Conservation (phyloP, 53 echinoderm and acorn worm genomes). For the Hippasteria phrygiana region DNA sequence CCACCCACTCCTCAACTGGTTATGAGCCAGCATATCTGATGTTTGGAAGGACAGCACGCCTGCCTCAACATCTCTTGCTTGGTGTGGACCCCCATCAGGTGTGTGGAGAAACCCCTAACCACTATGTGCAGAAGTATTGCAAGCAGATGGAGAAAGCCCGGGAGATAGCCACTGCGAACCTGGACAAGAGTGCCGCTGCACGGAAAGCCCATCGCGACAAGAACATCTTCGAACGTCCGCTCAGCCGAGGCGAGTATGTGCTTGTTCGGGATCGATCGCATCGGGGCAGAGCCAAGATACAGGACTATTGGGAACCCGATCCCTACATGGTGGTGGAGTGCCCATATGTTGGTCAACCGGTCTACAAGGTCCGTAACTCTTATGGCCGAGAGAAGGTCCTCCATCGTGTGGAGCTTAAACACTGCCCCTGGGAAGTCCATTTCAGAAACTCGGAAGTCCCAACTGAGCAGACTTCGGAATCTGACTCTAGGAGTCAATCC, state of each 20-base stretch:
- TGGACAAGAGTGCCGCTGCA: not conserved
- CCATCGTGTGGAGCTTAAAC: constrained; percentile 43
- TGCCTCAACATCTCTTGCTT: constrained; percentile 5
- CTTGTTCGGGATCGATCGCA: constrained; percentile 35
- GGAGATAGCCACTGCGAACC: not conserved
- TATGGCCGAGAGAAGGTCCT: constrained; percentile 37
- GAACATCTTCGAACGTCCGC: constrained; percentile 35
- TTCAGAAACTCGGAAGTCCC: not conserved
- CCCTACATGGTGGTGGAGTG: constrained; percentile 47
- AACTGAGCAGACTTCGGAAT: not conserved
- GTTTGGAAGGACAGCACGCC: constrained; percentile 39
- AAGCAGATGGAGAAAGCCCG: not conserved
- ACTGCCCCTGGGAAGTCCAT: constrained; percentile 45
- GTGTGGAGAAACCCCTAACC: not conserved
- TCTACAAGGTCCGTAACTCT: constrained; percentile 25
- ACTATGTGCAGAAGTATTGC: constrained; percentile 11
- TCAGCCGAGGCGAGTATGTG: constrained; percentile 34
- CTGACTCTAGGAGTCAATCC: not conserved
- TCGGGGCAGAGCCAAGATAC: constrained; percentile 58
- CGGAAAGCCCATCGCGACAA: constrained; percentile 7
- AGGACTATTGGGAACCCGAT: constrained; percentile 47
- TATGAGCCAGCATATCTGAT: constrained; percentile 45
- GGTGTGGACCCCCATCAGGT: constrained; percentile 10
- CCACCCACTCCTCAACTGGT: constrained; percentile 42
- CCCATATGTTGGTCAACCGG: constrained; percentile 19